Base-by-base conservation (phyloP, 2,888 invertebrate species). In the Ommatoiulus sabulosus region DNA sequence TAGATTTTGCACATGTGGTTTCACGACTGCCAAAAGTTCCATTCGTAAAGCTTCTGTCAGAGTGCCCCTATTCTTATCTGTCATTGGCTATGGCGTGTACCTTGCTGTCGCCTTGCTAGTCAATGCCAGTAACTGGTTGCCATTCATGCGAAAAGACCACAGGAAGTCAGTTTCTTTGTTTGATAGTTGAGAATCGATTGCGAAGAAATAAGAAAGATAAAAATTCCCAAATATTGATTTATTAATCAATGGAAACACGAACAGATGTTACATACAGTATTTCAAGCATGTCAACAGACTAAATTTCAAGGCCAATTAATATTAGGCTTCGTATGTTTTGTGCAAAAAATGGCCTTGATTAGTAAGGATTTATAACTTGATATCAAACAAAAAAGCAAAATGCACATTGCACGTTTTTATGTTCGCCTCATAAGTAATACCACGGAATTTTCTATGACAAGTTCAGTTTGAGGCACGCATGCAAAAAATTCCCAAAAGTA, bases 231-330 rank as follows among this genome's bases (percentile, higher is more conserved):
- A 80, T 80, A 80, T 80, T 80, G 80, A 80, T 80, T 80, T 43
- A 80, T 80, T 80, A 80, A 80, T 80, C 35, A 80, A 80, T 43
- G 80, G 80, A 12, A 80, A 80, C 80, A 15, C 24, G 80, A 80
- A 80, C 80, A 80, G 80, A 80, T 35, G 35, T 80, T 43, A 80
- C 35, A 35, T 43, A n/a, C n/a, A n/a, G n/a, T n/a, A 80, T 80
- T 80, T 80, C 35, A 80, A 35, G 35, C 80, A 80, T 80, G 80
- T 80, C 80, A 80, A 80, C 80, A 15, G 80, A 80, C 80, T 80
- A 35, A 35, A 80, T 43, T 80, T 80, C 80, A 80, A 80, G 80
- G 80, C 12, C 80, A 80, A 80, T 80, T 80, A 80, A 35, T 80
- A 80, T 80, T 4, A 12, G 80, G 24, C 80, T 80, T 80, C 35